Percentiles rank a stretch among this genome's conserved stretches.
These are phyloP conservation scores for Tipula confusa DNA, from an alignment of 2,888 invertebrate genomes.

Conservation along the genomic window DNA sequence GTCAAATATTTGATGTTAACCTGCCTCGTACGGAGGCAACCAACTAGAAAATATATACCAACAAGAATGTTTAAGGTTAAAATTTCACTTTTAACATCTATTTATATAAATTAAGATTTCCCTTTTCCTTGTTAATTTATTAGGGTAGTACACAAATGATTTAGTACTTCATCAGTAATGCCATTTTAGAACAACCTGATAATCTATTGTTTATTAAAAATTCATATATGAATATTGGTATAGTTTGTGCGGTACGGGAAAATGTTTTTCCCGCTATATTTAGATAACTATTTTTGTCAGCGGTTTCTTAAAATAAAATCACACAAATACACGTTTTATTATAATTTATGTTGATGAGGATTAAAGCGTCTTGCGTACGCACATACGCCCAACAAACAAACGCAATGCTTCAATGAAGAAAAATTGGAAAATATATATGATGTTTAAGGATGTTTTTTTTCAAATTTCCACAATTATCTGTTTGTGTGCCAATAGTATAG, in stretches of 20 bases:
- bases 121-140: no score
- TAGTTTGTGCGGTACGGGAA: not conserved
- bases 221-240: not conserved
- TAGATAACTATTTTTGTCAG: not conserved
- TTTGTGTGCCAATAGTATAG: no score
- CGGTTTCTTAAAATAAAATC: not conserved
- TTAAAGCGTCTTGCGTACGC: no score
- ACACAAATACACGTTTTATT: no score
- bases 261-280: not conserved
- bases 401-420: no score
- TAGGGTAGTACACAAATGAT: no score
- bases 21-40: not conserved
- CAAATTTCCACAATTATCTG: no score
- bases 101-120: not conserved
- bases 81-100: not conserved
- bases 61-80: not conserved
- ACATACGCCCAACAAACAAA: no score
- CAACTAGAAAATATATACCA: not conserved
- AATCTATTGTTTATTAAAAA: not conserved
- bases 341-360: no score
- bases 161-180: not conserved
- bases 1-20: not conserved
- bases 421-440: no score
- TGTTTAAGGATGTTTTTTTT: no score
- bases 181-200: not conserved